Evolutionary conservation across 2,113 vertebrate genomes (phyloP).

Genomic region (Upupa epops): DNA sequence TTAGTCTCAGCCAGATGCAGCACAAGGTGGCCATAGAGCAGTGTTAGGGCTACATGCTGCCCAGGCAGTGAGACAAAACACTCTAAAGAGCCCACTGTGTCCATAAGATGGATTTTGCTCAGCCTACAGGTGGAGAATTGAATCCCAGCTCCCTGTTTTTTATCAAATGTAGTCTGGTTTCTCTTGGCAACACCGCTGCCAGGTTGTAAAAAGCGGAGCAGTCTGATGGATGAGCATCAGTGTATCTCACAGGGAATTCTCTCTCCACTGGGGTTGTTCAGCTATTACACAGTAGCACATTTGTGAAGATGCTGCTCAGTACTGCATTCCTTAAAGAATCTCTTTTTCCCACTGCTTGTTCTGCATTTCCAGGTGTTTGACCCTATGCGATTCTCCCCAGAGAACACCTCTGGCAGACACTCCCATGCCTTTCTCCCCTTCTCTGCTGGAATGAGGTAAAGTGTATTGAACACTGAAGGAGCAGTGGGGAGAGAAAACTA

Average conservation of each 20-base stretch:
- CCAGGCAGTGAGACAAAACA: neutral
- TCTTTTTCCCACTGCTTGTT: neutral
- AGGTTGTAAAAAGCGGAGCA: neutral
- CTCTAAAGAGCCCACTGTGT: neutral
- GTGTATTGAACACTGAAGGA: neutral
- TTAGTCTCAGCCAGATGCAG: neutral
- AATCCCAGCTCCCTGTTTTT: neutral
- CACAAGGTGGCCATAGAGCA: neutral
- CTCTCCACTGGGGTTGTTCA: neutral
- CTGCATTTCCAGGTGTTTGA: conserved; percentile 80
- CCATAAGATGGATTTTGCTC: neutral
- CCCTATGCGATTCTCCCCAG: conserved; percentile 82
- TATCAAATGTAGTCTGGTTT: neutral
- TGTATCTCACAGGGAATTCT: neutral
- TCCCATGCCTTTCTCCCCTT: conserved; percentile 86
- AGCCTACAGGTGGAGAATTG: neutral
- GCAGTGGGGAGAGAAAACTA: neutral
- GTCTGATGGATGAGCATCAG: neutral
- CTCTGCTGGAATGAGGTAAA: conserved; percentile 75
- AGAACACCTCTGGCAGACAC: conserved; percentile 78
- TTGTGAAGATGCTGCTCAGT: neutral
- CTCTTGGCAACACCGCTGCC: neutral
- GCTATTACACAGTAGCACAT: rapidly evolving
- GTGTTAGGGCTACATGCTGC: neutral
- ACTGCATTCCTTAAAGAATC: neutral